Base-by-base conservation (phyloP, 2,888 invertebrate species). In the Linnaemya tessellans region DNA sequence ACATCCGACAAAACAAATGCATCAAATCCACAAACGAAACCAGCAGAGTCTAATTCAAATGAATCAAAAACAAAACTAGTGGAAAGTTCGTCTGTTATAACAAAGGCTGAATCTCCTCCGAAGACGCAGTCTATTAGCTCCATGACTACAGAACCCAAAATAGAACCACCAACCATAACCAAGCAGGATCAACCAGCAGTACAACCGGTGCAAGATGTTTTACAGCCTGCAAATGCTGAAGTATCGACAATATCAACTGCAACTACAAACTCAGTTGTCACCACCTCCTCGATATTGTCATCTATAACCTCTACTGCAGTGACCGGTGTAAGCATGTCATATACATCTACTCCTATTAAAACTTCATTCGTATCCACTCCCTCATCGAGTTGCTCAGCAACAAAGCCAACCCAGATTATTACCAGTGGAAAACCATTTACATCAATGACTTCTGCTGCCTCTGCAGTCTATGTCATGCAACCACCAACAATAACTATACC, bases 401-500 rank as follows among this genome's bases (percentile, higher is more conserved):
- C 80, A 13, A 87, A 86, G 25, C 86, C 70, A 68, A 51, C 56
- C 20, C 35, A 43, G 5, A 43, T 43, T n/a, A 25, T 51, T n/a
- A 22, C 85, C 41, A 22, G 38, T 43, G 68, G 22, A 90, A 22
- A 91, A 92, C 89, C 93, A 93, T 80, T 92, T 89, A 18, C 56
- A 8, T 43, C 80, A 9, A 35, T 51, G 1, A 0, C 70, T 68
- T 35, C 60, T 90, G 89, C 22, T 90, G 89, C 20, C 90, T 22
- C 91, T 92, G 22, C 49, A 62, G 89, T 93, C 93, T 92, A 89
- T 10, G 94, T 93, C 86, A 93, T 95, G 91, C 95, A 95, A 88
- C 94, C 95, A 15, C 94, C 96, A 5, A 95, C 95, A 0, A 95
- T 95, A 18, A 95, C 95, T 88, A 94, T 95, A 88, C 95, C 95